Base-by-base conservation (phyloP, 1,140 invertebrate species). In the Nautilus pompilius region DNA sequence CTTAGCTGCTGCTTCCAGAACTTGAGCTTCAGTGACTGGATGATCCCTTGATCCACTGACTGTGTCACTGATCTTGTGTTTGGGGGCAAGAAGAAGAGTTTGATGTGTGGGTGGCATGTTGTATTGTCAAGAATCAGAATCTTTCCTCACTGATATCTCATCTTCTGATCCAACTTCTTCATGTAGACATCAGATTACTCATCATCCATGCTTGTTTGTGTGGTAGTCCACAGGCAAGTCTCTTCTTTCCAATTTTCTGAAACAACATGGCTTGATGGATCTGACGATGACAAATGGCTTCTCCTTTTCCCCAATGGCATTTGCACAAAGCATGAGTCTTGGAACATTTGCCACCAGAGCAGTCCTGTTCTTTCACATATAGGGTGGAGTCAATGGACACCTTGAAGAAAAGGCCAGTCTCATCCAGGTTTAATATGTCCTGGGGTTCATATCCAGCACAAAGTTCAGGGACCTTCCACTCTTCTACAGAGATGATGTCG, bases 81-180 rank as follows among this genome's bases (percentile, higher is more conserved):
- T 6, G 45, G 22, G 32, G 67, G 68, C 29, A 64, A 51, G 51
- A 30, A 67, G 13, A 55, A 5, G 5, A 63, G 6, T 48, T 58
- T 59, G 17, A 57, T 17, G 20, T 57, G 15, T 22, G 29, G 20
- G 24, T 57, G 26, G 28, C 17, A n/a, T 17, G 61, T 15, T 20
- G 62, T 32, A 22, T 63, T 57, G 20, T 67, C 61, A 6, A 64
- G 17, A 45, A 67, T n/a, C 24, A 68, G n/a, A 55, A 68, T 53
- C 13, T 58, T 32, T 41, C 67, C 36, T 29, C 60, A 53, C 45
- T 68, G 29, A 15, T 33, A 29, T 32, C 34, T 17, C 65, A 68
- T 67, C 48, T 45, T 58, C 8, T 32, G 22, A 46, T 68, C 58
- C 3, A 68, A 24, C 17, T 22, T 24, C 29, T 33, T n/a, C 13